Evolutionary conservation across 2,888 invertebrate genomes (phyloP), one percentile per base, ranked within the genome.

Genomic region (Diaphora mendica): DNA sequence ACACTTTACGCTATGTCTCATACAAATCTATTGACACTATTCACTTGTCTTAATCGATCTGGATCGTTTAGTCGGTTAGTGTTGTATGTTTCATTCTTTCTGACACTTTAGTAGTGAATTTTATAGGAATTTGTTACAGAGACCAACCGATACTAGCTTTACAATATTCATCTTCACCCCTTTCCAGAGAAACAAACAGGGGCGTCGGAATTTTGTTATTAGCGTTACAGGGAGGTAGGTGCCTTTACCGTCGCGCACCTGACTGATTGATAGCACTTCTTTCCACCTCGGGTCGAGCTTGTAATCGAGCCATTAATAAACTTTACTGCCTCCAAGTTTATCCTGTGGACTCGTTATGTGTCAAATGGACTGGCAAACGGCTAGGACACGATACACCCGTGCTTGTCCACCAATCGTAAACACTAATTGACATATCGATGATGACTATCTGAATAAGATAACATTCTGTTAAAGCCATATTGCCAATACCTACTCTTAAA

Each of bases 251-350:
- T 93, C 93, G 93, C 94, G 91, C 93, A 95, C 95, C 95, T 95
- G 94, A 94, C 95, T 95, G 95, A 95, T 95, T 95, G 95, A 95
- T 95, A 95, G 95, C 94, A 92, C 94, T 95, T 95, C 95, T 95
- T 95, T 95, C 94, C 92, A 93, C 94, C 94, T 94, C 93, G 95
- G 95, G 94, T 94, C 95, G 95, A 94, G 95, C 94, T 94, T 94
- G 95, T 95, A 95, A 95, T 95, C 95, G 95, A 94, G 95, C 94
- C 95, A 95, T 95, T 95, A 95, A 95, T 95, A 95, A 95, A 95
- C 91, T 95, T 95, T 95, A 95, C 94, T 93, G 93, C 95, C 93
- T 93, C 91, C 90, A 93, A 95, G 93, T 95, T 94, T 93, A 94
- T 94, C 93, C 92, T 93, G 91, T 86, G 93, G 93, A 94, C 93